Conservation (phyloP, 2,888 invertebrate species). For the Orgyia antiqua region DNA sequence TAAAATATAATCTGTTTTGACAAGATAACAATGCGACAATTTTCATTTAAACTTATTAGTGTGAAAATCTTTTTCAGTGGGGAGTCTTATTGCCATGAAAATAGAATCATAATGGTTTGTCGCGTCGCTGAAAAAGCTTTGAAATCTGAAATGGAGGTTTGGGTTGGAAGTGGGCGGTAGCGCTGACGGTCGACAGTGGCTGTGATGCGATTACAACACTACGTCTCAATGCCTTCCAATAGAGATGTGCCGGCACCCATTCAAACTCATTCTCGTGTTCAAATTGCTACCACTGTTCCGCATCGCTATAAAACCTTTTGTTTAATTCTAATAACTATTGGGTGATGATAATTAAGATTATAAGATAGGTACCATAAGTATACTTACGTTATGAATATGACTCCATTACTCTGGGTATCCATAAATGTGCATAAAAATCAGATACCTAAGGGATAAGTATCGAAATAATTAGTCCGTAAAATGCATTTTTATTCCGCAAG, state of each 20-base stretch:
- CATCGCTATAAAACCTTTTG: constrained; percentile 69
- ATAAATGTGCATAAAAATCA: too few relatives aligned
- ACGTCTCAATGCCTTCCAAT: constrained; percentile 82
- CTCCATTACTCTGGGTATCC: too few relatives aligned
- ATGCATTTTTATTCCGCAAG: too few relatives aligned
- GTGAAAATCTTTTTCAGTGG: constrained; percentile 41
- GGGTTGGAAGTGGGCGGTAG: constrained; percentile 22
- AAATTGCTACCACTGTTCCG: constrained; percentile 70
- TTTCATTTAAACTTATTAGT: constrained; percentile 54
- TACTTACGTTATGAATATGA: too few relatives aligned
- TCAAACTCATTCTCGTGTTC: constrained; percentile 64
- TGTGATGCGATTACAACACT: constrained; percentile 83
- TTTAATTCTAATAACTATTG: constrained; percentile 73
- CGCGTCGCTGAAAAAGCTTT: constrained; percentile 63
- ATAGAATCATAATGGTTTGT: constrained; percentile 72
- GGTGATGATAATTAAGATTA: constrained; percentile 65
- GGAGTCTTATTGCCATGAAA: constrained; percentile 61
- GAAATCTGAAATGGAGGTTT: constrained; percentile 29
- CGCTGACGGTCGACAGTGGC: constrained; percentile 37
- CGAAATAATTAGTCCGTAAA: too few relatives aligned
- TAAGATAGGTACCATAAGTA: too few relatives aligned
- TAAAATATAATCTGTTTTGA: constrained; percentile 10
- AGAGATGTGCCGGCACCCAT: constrained; percentile 53
- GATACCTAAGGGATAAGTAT: too few relatives aligned
- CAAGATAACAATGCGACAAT: constrained; percentile 32